These are phyloP conservation scores for Diceros bicornis DNA, from an alignment of 2,797 vertebrate genomes.

Conservation along the genomic window DNA sequence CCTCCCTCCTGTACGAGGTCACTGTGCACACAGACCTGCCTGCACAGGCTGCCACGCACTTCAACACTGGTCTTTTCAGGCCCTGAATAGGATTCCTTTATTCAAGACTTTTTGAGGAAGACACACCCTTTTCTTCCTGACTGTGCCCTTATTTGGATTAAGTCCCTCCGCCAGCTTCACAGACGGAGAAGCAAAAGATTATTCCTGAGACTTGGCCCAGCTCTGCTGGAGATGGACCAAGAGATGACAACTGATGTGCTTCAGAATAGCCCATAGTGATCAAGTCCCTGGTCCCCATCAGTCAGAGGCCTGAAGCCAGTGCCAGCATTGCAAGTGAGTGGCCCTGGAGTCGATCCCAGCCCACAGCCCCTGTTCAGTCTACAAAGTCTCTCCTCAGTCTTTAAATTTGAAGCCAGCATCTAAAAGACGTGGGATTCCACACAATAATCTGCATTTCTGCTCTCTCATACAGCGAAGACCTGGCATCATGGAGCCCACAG, in stretches of 20 bases:
- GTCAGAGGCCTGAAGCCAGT: not conserved
- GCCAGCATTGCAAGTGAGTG: fast-evolving
- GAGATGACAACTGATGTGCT: not conserved
- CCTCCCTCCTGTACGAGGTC: constrained; percentile 77
- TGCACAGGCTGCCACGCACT: constrained; percentile 84
- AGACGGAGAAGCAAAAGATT: constrained; percentile 75
- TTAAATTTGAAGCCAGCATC: not conserved
- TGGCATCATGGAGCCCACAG: fast-evolving
- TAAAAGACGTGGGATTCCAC: not conserved
- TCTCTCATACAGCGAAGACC: not conserved
- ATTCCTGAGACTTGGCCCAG: constrained; percentile 12
- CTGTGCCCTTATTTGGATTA: constrained; percentile 77
- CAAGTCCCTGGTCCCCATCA: fast-evolving
- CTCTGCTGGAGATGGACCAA: not conserved
- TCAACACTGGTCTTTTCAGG: constrained; percentile 86
- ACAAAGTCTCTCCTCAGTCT: not conserved
- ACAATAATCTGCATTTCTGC: not conserved
- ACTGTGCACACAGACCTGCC: constrained; percentile 84
- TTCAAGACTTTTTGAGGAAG: constrained; percentile 83
- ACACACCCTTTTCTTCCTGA: constrained; percentile 87
- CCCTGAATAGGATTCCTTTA: constrained; percentile 86
- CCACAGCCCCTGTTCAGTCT: not conserved
- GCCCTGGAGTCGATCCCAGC: not conserved
- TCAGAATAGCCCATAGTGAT: not conserved
- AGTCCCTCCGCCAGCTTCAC: constrained; percentile 83